Evolutionary conservation across 2,113 vertebrate genomes (phyloP).

Genomic region (Ammodytes dubius): DNA sequence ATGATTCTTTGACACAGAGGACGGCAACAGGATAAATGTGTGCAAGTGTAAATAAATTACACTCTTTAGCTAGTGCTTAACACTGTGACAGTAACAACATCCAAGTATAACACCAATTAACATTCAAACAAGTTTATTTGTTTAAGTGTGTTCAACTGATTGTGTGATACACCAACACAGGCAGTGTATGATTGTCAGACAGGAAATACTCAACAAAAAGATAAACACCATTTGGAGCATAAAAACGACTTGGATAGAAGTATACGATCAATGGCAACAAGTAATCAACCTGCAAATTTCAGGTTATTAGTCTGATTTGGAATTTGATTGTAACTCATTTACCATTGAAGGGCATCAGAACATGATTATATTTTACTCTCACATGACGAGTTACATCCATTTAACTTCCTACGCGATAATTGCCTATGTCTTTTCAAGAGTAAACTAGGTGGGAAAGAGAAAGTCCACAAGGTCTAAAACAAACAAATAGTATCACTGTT

Average conservation of each 20-base stretch:
- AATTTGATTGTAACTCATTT: background rate
- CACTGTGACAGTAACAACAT: background rate
- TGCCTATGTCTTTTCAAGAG: background rate
- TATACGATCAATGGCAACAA: too few species aligned
- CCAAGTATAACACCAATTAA: background rate
- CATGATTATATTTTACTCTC: too few species aligned
- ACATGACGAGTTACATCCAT: background rate
- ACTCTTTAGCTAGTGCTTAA: background rate
- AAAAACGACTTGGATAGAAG: background rate
- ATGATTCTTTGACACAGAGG: background rate
- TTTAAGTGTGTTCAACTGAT: background rate
- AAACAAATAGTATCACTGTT: constrained; percentile 20
- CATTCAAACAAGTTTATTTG: background rate
- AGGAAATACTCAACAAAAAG: too few species aligned
- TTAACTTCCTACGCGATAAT: too few species aligned
- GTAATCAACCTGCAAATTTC: background rate
- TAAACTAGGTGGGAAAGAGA: constrained; percentile 3
- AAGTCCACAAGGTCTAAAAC: constrained; percentile 12
- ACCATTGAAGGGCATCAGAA: background rate
- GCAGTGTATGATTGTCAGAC: background rate
- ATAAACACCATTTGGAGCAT: background rate
- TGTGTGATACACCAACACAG: background rate
- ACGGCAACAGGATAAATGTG: background rate
- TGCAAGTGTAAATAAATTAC: background rate
- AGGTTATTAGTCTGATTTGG: background rate